These are phyloP conservation scores for Brachionus plicatilis DNA, from an alignment of 1,140 invertebrate species.

Conservation along the genomic window DNA sequence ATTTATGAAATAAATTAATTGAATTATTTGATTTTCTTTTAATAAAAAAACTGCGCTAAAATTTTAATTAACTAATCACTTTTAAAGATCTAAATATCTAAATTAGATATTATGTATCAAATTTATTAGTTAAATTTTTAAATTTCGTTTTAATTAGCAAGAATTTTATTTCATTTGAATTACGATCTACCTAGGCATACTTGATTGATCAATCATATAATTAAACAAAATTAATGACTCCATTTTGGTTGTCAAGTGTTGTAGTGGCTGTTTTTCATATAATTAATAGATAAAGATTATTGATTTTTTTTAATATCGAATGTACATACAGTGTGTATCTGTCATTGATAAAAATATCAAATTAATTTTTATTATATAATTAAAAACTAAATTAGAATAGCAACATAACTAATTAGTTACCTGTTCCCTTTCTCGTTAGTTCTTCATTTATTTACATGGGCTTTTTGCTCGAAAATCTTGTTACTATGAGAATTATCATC, in stretches of 20 bases:
- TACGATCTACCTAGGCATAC: background rate
- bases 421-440: background rate
- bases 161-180: background rate
- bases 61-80: too few relatives aligned
- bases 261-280: background rate
- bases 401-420: conserved; percentile 23
- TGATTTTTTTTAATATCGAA: background rate
- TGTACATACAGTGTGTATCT: background rate
- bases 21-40: too few relatives aligned
- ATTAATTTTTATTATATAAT: conserved; percentile 32
- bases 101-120: background rate
- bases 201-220: conserved; percentile 7
- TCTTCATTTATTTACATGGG: background rate
- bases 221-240: conserved; percentile 3
- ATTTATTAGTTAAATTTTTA: background rate
- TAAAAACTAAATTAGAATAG: conserved; percentile 3
- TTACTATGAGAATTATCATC: background rate
- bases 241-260: conserved; percentile 15
- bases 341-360: conserved; percentile 34
- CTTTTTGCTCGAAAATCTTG: background rate
- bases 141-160: background rate
- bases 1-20: too few relatives aligned
- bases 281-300: background rate
- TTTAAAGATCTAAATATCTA: background rate
- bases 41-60: too few relatives aligned